phyloP scores from a whole-genome alignment of 2,113 vertebrate genomes.

The Cairina moschata region DNA sequence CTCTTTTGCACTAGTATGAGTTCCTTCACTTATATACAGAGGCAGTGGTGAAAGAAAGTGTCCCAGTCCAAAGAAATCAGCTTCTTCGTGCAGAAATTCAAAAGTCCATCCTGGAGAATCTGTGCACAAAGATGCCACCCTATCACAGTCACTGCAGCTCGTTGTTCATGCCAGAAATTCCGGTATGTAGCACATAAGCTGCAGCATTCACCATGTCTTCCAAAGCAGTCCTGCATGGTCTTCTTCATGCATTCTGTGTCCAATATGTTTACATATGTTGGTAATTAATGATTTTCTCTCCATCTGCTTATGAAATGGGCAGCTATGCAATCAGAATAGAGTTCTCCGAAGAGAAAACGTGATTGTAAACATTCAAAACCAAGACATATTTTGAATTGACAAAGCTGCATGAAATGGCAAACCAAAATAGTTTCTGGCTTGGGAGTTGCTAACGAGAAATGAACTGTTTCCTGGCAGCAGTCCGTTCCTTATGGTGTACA shows the following conservation, averaged over 20 bases:
- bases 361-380: neutral
- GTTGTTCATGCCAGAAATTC: neutral
- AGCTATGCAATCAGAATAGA: neutral
- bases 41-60: neutral
- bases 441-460: neutral
- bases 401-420: neutral
- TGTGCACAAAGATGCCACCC: neutral
- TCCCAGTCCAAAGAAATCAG: neutral
- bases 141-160: neutral
- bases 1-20: neutral
- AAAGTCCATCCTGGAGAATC: neutral
- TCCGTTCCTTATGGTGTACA: fast-evolving
- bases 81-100: neutral
- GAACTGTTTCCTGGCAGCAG: neutral
- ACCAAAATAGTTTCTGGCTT: neutral
- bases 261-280: neutral
- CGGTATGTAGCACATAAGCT: neutral
- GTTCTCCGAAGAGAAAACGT: neutral
- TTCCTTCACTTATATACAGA: neutral
- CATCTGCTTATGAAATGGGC: neutral
- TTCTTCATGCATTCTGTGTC: neutral
- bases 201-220: neutral
- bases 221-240: neutral
- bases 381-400: neutral
- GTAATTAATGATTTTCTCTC: neutral